These are phyloP conservation scores for Corythaixoides concolor DNA, from an alignment of 2,113 vertebrate genomes.

Conservation along the genomic window DNA sequence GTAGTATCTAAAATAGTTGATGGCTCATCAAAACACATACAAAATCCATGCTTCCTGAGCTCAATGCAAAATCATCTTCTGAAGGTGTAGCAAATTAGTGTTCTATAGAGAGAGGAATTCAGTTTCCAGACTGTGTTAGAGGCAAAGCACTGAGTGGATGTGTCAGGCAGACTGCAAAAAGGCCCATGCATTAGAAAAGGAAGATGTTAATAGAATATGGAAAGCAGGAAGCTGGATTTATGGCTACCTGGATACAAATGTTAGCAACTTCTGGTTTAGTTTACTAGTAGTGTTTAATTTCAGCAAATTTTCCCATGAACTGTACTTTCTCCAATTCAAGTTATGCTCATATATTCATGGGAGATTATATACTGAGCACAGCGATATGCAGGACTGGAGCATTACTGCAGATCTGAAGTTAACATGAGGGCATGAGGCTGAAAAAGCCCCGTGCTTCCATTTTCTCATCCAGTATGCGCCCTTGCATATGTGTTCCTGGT, in stretches of 20 bases:
- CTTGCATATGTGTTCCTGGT: not conserved
- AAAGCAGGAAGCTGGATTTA: not conserved
- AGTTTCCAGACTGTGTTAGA: not conserved
- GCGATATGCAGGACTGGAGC: not conserved
- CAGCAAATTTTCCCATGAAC: not conserved
- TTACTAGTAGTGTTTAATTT: not conserved
- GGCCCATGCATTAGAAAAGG: not conserved
- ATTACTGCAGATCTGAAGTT: not conserved
- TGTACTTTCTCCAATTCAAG: not conserved
- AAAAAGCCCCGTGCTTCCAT: not conserved
- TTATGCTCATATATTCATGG: accelerated
- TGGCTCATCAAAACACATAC: constrained; percentile 43
- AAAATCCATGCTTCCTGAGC: not conserved
- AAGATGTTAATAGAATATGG: not conserved
- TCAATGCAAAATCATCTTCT: not conserved
- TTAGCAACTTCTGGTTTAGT: not conserved
- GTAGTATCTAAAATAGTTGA: constrained; percentile 17
- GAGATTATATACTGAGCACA: not conserved
- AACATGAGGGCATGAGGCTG: not conserved
- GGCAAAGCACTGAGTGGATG: not conserved
- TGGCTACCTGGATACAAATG: not conserved
- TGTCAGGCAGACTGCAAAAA: not conserved
- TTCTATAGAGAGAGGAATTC: not conserved
- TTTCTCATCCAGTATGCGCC: not conserved
- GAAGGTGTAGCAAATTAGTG: not conserved